Percentiles rank a stretch among this genome's conserved stretches.
These are phyloP conservation scores for Brachyhypopomus gauderio DNA, from an alignment of 2,113 vertebrate genomes.

Conservation along the genomic window DNA sequence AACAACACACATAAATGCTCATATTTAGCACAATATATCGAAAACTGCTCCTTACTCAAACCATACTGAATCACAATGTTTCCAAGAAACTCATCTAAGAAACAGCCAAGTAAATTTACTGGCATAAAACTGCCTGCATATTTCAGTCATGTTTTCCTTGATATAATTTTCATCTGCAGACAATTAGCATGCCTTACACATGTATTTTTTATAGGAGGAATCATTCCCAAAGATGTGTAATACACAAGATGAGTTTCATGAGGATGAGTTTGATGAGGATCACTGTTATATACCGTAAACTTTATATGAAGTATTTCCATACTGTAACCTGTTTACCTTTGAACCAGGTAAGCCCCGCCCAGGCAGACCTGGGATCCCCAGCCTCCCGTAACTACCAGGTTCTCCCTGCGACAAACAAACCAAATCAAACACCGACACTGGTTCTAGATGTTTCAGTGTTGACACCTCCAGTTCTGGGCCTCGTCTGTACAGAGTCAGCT, in stretches of 20 bases:
- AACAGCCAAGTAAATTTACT: background rate
- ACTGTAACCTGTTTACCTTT: conserved; percentile 62
- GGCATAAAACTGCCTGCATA: background rate
- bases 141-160: background rate
- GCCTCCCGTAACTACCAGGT: conserved; percentile 65
- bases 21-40: background rate
- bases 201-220: no score
- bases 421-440: conserved; percentile 3
- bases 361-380: conserved; percentile 65
- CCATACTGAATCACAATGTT: background rate
- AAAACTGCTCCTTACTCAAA: background rate
- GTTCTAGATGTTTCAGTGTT: background rate
- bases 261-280: background rate
- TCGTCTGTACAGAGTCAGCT: no score
- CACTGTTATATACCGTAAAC: background rate
- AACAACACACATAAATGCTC: conserved; percentile 8
- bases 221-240: no score
- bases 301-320: background rate
- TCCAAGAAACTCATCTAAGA: no score
- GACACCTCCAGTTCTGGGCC: no score
- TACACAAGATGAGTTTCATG: no score
- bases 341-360: conserved; percentile 67
- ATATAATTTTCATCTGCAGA: background rate
- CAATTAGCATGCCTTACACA: no score
- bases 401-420: conserved; percentile 68